Evolutionary conservation across 2,797 vertebrate species (phyloP), one percentile per base, ranked within the genome.

Genomic region (Lophotriccus pileatus): DNA sequence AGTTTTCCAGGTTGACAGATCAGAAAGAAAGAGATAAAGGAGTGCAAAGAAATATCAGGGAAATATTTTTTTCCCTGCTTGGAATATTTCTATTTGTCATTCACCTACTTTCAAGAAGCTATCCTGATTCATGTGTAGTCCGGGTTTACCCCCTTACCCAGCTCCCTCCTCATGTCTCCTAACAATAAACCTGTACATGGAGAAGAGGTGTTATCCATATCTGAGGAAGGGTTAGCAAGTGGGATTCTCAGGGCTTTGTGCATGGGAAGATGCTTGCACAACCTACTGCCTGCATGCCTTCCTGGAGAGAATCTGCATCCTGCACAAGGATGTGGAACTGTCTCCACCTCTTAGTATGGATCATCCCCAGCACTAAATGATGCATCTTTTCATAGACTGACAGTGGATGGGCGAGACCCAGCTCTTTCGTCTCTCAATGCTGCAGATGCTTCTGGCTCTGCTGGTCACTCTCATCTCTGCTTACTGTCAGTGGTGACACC

Each of bases 281-380:
- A 9, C 44, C 19, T 16, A 15, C 28, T 36, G 24, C 21, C 39
- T 56, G 22, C 34, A 8, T 36, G 22, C 7, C 30, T 34, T 70
- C 41, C 43, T 70, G 32, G n/a, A 44, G 39, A 23, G 37, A 59
- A 28, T 5, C 14, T 80, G n/a, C 6, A 25, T 56, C 36, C 47
- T 49, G 15, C 52, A 32, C 8, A 16, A 23, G 41, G n/a, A 25
- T 6, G 1, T 28, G 59, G 24, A 75, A 28, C 25, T 44, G 6
- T 34, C 32, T 58, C 59, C 32, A 50, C 5, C 9, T 64, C 21
- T 15, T 24, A 37, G 59, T 4, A 25, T 16, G 17, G 21, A 84
- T 30, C 53, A 52, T 49, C 9, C 12, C 24, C 0, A 19, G 5
- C 32, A 24, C 7, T 27, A n/a, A 58, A 58, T 8, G 3, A 34